phyloP scores from a whole-genome alignment of 2,888 invertebrate genomes.

The Ophion costatus region DNA sequence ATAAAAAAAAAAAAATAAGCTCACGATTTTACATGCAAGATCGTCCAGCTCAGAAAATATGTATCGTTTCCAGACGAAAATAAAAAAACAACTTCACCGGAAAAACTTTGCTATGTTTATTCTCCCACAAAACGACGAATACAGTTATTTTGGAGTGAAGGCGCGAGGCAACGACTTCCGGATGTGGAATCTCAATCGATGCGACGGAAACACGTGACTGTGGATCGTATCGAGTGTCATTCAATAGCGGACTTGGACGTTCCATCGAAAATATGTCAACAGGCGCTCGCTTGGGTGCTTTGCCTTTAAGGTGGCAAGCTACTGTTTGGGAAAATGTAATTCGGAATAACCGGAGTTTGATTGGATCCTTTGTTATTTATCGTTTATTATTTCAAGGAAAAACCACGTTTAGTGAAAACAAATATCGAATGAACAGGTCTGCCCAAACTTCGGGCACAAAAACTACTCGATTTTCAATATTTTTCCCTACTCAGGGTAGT shows the following conservation, averaged over 20 bases:
- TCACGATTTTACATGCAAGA: too few relatives aligned
- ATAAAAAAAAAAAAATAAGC: too few relatives aligned
- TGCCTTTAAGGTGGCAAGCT: background rate
- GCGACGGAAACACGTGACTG: conserved; percentile 1
- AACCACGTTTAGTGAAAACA: background rate
- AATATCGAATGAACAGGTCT: background rate
- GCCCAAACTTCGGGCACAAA: background rate
- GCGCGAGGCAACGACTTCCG: too few relatives aligned
- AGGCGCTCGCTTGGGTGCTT: background rate
- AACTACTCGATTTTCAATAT: background rate
- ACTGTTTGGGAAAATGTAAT: background rate
- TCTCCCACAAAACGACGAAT: background rate
- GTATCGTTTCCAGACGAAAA: background rate
- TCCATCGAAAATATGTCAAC: background rate
- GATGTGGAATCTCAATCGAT: background rate
- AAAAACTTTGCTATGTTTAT: background rate
- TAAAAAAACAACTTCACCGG: background rate
- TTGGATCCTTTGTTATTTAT: too few relatives aligned
- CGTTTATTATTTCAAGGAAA: background rate
- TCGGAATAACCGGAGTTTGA: too few relatives aligned
- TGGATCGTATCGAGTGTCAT: background rate
- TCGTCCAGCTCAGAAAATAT: background rate
- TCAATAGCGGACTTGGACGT: conserved; percentile 6
- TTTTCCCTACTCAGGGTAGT: background rate
- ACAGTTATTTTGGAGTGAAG: background rate